A percentile compares a stretch with the other conserved stretches of the same genome.
These are phyloP conservation scores for Sebastes vulpes DNA, from an alignment of 2,797 vertebrate species.

Conservation along the genomic window DNA sequence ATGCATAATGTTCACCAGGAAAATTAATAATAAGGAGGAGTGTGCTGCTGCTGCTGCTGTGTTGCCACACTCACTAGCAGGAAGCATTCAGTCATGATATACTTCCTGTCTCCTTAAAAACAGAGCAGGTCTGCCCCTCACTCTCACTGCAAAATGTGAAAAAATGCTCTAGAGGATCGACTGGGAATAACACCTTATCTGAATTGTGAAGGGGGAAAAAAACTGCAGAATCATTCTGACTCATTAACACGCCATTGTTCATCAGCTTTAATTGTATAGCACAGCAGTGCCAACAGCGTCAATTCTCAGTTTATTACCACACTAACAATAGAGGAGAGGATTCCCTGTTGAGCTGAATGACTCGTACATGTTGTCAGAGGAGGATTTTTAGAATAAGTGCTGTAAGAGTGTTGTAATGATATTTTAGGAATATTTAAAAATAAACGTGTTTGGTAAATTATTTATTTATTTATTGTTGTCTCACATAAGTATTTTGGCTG, in stretches of 20 bases:
- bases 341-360: slow-evolving; percentile 6
- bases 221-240: slow-evolving; percentile 13
- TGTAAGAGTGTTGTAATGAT: background rate
- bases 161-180: background rate
- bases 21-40: slow-evolving; percentile 3
- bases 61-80: background rate
- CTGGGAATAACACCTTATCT: slow-evolving; percentile 16
- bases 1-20: slow-evolving; percentile 24
- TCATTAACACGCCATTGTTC: slow-evolving; percentile 42
- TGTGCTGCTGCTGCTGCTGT: background rate
- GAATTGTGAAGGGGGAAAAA: background rate
- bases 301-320: slow-evolving; percentile 22
- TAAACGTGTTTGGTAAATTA: background rate
- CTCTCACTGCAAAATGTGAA: background rate
- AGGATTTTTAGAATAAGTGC: background rate
- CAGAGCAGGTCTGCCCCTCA: background rate
- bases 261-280: slow-evolving; percentile 30
- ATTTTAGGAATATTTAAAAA: background rate
- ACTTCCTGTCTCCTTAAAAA: background rate
- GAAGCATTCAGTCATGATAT: slow-evolving; percentile 2
- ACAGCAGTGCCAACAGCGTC: slow-evolving; percentile 10
- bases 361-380: background rate
- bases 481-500: background rate
- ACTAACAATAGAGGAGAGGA: slow-evolving; percentile 3
- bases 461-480: background rate